A percentile compares a stretch with the other conserved stretches of the same genome.
These are phyloP conservation scores for Pygmarrhopalites habei DNA, from an alignment of 1,140 invertebrate species.

Conservation along the genomic window DNA sequence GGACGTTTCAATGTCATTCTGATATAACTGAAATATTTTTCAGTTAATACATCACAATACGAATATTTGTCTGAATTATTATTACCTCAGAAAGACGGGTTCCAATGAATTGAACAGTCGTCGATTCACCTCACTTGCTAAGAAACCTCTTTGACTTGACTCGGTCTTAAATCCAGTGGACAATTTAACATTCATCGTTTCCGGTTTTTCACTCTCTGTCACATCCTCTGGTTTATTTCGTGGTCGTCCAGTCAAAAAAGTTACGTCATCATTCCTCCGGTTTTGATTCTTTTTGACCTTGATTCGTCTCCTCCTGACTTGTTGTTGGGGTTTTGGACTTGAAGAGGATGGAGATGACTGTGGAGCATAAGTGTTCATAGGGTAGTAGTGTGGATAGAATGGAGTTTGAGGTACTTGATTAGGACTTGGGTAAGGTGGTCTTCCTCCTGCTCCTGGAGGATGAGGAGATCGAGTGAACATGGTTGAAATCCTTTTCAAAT, in stretches of 20 bases:
- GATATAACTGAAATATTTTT: too few relatives aligned
- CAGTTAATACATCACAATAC: too few relatives aligned
- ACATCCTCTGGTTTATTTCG: constrained; percentile 5
- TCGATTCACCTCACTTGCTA: constrained; percentile 2
- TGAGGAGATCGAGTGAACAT: constrained; percentile 26
- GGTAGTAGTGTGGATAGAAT: constrained; percentile 31
- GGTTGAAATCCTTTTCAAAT: constrained; percentile 29
- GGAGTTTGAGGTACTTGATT: constrained; percentile 10
- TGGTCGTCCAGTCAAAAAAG: constrained; percentile 16
- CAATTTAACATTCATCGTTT: constrained; percentile 26
- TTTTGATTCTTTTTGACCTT: constrained; percentile 19
- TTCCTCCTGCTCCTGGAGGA: constrained; percentile 4
- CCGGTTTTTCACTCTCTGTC: constrained; percentile 20
- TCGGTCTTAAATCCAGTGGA: constrained; percentile 22
- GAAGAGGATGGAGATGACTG: not conserved
- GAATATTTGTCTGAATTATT: too few relatives aligned
- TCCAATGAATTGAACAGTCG: constrained; percentile 14
- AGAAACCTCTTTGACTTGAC: not conserved
- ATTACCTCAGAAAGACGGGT: constrained; percentile 17
- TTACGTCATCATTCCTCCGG: constrained; percentile 9
- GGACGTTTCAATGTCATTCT: too few relatives aligned
- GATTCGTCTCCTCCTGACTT: not conserved
- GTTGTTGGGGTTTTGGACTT: not conserved
- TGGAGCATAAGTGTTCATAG: constrained; percentile 25
- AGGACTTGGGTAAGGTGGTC: constrained; percentile 2